Percentiles rank a stretch among this genome's conserved stretches.
Evolutionary conservation across 2,888 invertebrate genomes (phyloP).

Genomic region (Brenthis hecate): DNA sequence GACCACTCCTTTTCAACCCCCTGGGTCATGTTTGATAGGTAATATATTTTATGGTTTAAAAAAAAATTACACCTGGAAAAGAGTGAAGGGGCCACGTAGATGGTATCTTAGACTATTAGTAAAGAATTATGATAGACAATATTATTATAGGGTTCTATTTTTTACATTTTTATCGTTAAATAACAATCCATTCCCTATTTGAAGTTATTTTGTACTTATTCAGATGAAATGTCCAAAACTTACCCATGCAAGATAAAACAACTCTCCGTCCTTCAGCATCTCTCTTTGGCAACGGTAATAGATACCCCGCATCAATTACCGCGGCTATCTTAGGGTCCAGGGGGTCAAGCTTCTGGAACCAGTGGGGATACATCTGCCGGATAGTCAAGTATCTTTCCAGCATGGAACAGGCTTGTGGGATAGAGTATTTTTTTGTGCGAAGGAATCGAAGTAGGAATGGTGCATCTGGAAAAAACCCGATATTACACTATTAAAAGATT

Average conservation of each 20-base stretch:
- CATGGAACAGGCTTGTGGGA: slow-evolving; percentile 93
- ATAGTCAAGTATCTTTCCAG: slow-evolving; percentile 93
- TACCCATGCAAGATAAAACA: slow-evolving; percentile 90
- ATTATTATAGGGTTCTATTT: too few relatives aligned
- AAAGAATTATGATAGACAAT: too few relatives aligned
- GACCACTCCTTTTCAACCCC: too few relatives aligned
- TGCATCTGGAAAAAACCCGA: slow-evolving; percentile 79
- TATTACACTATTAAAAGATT: neutral
- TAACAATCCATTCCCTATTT: too few relatives aligned
- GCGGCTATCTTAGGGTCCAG: slow-evolving; percentile 90
- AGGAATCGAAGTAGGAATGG: slow-evolving; percentile 92
- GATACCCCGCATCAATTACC: slow-evolving; percentile 90
- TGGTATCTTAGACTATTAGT: too few relatives aligned
- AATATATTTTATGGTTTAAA: too few relatives aligned
- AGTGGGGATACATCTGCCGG: slow-evolving; percentile 91
- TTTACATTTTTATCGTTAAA: too few relatives aligned
- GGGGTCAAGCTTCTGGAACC: slow-evolving; percentile 92
- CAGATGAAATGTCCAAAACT: slow-evolving; percentile 41
- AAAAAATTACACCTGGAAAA: too few relatives aligned
- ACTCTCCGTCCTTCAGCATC: slow-evolving; percentile 90
- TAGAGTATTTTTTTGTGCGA: slow-evolving; percentile 93
- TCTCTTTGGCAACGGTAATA: slow-evolving; percentile 88
- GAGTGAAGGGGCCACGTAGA: too few relatives aligned
- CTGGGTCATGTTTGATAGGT: too few relatives aligned
- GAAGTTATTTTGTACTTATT: neutral